These are phyloP conservation scores for Encarsia formosa DNA, from an alignment of 2,888 invertebrate species.

Conservation along the genomic window DNA sequence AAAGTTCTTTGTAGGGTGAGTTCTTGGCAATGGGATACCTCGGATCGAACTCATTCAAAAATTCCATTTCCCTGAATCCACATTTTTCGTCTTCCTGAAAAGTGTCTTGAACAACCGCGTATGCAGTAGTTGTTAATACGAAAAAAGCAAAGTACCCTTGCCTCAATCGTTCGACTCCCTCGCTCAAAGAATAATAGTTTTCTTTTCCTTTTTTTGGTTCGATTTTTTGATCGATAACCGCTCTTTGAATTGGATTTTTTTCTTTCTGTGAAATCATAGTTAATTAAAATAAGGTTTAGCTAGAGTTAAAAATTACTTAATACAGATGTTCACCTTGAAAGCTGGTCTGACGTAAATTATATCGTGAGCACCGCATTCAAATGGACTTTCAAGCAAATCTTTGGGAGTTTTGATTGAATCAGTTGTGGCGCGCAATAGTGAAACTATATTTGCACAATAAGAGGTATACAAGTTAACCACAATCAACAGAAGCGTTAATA, in stretches of 20 bases:
- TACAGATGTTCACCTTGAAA: conserved; percentile 59
- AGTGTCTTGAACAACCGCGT: conserved; percentile 64
- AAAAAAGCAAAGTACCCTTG: conserved; percentile 66
- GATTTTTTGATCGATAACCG: conserved; percentile 63
- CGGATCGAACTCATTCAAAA: conserved; percentile 51
- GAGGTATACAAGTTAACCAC: conserved; percentile 71
- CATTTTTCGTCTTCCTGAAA: conserved; percentile 70
- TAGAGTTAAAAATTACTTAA: conserved; percentile 60
- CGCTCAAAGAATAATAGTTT: conserved; percentile 59
- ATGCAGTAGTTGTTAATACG: conserved; percentile 63
- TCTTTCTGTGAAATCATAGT: conserved; percentile 4
- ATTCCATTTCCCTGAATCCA: conserved; percentile 57
- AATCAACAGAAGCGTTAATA: conserved; percentile 61
- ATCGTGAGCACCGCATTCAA: conserved; percentile 66
- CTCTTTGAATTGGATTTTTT: conserved; percentile 58
- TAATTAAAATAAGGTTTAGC: background rate
- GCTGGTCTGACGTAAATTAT: conserved; percentile 66
- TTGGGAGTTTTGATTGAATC: conserved; percentile 62
- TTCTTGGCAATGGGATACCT: conserved; percentile 40
- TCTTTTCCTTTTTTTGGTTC: conserved; percentile 60
- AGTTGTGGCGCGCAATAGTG: conserved; percentile 69
- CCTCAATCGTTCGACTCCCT: conserved; percentile 60
- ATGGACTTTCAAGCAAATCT: conserved; percentile 63
- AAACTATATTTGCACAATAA: conserved; percentile 73
- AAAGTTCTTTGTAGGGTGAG: conserved; percentile 51